A percentile compares a stretch with the other conserved stretches of the same genome.
Evolutionary conservation across 2,888 invertebrate genomes (phyloP).

Genomic region (Volucella inanis): DNA sequence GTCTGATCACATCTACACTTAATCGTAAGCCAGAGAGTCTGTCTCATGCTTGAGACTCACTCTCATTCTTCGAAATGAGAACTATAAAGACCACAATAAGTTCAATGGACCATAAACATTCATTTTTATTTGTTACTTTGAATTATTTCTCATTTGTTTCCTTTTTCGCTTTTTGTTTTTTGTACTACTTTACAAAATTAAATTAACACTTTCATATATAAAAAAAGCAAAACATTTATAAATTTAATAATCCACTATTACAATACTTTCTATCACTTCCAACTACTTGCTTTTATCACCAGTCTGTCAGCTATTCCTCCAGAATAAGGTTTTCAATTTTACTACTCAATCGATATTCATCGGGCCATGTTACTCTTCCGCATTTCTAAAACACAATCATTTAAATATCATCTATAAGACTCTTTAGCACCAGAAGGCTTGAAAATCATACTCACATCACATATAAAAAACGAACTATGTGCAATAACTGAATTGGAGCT

Average conservation of each 20-base stretch:
- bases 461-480: slow-evolving; percentile 57
- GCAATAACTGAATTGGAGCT: slow-evolving; percentile 41
- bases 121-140: slow-evolving; percentile 43
- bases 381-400: slow-evolving; percentile 47
- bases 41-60: no score
- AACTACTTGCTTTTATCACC: slow-evolving; percentile 24
- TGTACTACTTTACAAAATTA: slow-evolving; percentile 73
- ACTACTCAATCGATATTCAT: slow-evolving; percentile 51
- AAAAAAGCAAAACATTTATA: slow-evolving; percentile 43
- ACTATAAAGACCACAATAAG: no score
- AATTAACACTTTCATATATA: slow-evolving; percentile 39
- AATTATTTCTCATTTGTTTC: background rate
- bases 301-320: slow-evolving; percentile 28
- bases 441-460: slow-evolving; percentile 55
- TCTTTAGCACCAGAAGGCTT: no score
- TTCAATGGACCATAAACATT: slow-evolving; percentile 52
- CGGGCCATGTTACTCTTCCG: slow-evolving; percentile 62
- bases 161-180: slow-evolving; percentile 33
- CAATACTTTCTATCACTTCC: slow-evolving; percentile 66
- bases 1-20: no score
- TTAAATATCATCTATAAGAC: background rate
- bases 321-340: slow-evolving; percentile 48
- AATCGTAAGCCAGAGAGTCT: no score
- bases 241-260: slow-evolving; percentile 59
- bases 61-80: no score